phyloP scores from a whole-genome alignment of 1,140 invertebrate genomes.

The Habropoda laboriosa region DNA sequence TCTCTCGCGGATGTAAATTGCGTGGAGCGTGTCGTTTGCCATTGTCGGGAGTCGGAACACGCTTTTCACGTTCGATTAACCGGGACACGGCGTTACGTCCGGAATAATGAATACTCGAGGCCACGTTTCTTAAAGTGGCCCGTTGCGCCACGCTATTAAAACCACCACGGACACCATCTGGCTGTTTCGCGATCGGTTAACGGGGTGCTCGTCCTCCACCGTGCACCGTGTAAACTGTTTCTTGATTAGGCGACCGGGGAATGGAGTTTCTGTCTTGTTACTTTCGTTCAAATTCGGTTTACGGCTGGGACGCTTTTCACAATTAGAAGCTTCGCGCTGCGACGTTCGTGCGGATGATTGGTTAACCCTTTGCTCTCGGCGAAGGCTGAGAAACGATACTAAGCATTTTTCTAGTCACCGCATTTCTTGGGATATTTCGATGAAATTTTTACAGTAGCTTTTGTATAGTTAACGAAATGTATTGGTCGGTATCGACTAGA shows the following conservation, averaged over 20 bases:
- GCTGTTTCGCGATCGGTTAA: constrained; percentile 9
- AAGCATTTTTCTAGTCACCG: too few relatives aligned
- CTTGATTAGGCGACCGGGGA: constrained; percentile 1
- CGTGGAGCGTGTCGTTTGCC: constrained; percentile 17
- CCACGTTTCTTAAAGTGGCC: background rate
- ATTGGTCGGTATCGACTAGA: too few relatives aligned
- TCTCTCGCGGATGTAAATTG: constrained; percentile 6
- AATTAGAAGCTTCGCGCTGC: too few relatives aligned
- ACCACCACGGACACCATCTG: background rate
- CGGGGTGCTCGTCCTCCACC: too few relatives aligned
- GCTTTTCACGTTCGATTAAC: constrained; percentile 43
- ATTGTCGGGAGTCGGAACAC: constrained; percentile 27
- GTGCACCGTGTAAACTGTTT: constrained; percentile 13
- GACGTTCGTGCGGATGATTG: too few relatives aligned
- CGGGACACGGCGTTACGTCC: background rate
- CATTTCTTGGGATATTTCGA: too few relatives aligned
- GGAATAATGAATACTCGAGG: constrained; percentile 17
- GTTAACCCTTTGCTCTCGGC: too few relatives aligned
- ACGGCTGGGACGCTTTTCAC: too few relatives aligned
- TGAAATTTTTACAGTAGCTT: too few relatives aligned
- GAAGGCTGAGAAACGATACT: too few relatives aligned
- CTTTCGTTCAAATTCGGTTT: background rate
- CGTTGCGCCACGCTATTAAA: background rate
- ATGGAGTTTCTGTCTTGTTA: background rate
- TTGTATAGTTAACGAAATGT: too few relatives aligned